These are phyloP conservation scores for Gymnocheta viridis DNA, from an alignment of 2,888 invertebrate species.

Conservation along the genomic window DNA sequence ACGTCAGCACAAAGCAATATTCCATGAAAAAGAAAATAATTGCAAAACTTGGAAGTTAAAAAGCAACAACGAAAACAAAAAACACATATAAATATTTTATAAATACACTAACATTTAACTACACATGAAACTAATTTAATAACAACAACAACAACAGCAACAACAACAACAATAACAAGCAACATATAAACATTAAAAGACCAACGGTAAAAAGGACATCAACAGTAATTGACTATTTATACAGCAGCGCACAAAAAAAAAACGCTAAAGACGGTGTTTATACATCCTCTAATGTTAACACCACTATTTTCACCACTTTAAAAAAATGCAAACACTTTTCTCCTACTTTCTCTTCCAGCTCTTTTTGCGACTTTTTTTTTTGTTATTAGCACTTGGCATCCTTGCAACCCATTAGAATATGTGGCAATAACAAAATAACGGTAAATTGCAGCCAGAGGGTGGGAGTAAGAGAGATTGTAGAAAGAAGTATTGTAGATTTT, in stretches of 20 bases:
- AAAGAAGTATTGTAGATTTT: not conserved
- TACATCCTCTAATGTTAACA: not conserved
- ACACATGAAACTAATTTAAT: not conserved
- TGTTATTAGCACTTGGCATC: not conserved
- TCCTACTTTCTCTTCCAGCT: not conserved
- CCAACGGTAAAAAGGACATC: slow-evolving; percentile 50
- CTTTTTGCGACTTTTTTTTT: not conserved
- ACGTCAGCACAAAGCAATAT: slow-evolving; percentile 13
- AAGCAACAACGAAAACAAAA: slow-evolving; percentile 12
- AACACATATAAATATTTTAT: not conserved
- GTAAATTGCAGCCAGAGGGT: not conserved
- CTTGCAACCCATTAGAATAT: not conserved
- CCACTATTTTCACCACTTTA: not conserved
- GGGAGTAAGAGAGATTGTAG: not conserved
- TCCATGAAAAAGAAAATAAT: not conserved
- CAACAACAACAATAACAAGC: slow-evolving; percentile 3
- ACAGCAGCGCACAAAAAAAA: not conserved
- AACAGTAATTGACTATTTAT: slow-evolving; percentile 60
- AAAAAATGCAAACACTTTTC: not conserved
- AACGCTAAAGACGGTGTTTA: not conserved
- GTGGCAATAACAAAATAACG: slow-evolving; percentile 11
- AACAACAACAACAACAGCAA: slow-evolving; percentile 18
- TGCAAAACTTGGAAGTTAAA: not conserved
- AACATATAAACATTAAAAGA: slow-evolving; percentile 31
- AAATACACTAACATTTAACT: slow-evolving; percentile 1